Percentiles rank a stretch among this genome's conserved stretches.
Evolutionary conservation across 2,888 invertebrate species (phyloP).

Genomic region (Tanytarsus gracilentus): DNA sequence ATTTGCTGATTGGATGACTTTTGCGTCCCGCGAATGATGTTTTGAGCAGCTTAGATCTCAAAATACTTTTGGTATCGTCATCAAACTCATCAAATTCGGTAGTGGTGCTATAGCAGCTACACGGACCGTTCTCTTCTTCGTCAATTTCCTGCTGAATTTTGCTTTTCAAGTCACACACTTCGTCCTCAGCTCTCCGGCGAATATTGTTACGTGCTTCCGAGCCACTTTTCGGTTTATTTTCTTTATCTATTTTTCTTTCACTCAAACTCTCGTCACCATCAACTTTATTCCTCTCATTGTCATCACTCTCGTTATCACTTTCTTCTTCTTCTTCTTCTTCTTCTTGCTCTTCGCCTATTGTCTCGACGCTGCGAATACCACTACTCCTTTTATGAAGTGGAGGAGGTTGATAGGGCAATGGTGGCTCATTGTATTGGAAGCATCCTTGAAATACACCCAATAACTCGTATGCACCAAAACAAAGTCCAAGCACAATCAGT

Average conservation of each 20-base stretch:
- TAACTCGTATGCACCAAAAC: slow-evolving; percentile 58
- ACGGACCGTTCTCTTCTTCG: slow-evolving; percentile 14
- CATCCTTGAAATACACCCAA: slow-evolving; percentile 54
- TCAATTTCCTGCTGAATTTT: no score
- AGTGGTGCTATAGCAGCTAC: slow-evolving; percentile 20
- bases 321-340: background rate
- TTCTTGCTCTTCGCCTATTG: slow-evolving; percentile 28
- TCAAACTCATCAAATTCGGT: slow-evolving; percentile 15
- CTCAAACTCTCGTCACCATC: background rate
- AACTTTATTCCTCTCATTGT: background rate
- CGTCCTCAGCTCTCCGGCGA: no score
- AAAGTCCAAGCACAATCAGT: slow-evolving; percentile 56
- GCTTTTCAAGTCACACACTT: no score
- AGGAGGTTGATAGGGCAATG: slow-evolving; percentile 38
- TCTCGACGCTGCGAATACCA: slow-evolving; percentile 25
- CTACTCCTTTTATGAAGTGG: slow-evolving; percentile 40
- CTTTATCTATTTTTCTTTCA: background rate
- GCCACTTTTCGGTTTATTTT: no score
- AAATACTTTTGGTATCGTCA: slow-evolving; percentile 8
- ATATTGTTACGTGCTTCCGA: no score
- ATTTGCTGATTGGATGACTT: slow-evolving; percentile 21
- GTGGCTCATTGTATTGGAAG: slow-evolving; percentile 36
- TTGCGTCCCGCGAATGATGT: background rate
- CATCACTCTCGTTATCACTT: background rate
- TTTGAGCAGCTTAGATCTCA: background rate